A percentile compares a stretch with the other conserved stretches of the same genome.
These are phyloP conservation scores for Hippocampus abdominalis DNA, from an alignment of 2,113 vertebrate species.

Conservation along the genomic window DNA sequence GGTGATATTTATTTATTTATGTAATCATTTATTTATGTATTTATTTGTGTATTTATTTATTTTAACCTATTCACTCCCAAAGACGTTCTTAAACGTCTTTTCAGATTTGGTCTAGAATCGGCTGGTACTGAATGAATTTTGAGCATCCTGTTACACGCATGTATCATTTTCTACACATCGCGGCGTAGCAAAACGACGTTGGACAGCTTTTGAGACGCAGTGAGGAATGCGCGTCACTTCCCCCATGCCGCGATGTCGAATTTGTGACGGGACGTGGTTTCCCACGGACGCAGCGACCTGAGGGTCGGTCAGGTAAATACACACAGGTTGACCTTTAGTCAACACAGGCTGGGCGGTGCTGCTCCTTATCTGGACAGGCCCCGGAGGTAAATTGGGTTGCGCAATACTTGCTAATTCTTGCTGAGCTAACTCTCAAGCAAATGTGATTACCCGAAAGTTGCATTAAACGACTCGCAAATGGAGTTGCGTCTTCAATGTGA, in stretches of 20 bases:
- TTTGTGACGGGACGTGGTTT: constrained; percentile 8
- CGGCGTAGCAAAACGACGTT: neutral
- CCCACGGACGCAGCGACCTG: constrained; percentile 37
- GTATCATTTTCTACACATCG: neutral
- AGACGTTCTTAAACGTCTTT: no score
- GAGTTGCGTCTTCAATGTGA: neutral
- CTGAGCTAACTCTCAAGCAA: neutral
- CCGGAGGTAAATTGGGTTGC: neutral
- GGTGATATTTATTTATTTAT: no score
- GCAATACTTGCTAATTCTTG: neutral
- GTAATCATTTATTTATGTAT: no score
- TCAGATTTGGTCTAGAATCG: no score
- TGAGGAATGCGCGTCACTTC: constrained; percentile 30
- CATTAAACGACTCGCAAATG: neutral
- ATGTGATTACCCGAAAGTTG: neutral
- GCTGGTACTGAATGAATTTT: no score
- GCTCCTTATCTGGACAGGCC: constrained; percentile 36
- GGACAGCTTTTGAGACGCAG: neutral
- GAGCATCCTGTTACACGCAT: no score
- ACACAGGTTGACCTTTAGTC: constrained; percentile 27
- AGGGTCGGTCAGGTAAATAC: constrained; percentile 39
- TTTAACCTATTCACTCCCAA: no score
- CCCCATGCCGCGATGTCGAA: constrained; percentile 24
- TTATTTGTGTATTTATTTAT: no score
- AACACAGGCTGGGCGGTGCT: constrained; percentile 31